Percentiles rank a stretch among this genome's conserved stretches.
phyloP scores from a whole-genome alignment of 2,113 vertebrate genomes.

The Tenebrosternarchus preto region DNA sequence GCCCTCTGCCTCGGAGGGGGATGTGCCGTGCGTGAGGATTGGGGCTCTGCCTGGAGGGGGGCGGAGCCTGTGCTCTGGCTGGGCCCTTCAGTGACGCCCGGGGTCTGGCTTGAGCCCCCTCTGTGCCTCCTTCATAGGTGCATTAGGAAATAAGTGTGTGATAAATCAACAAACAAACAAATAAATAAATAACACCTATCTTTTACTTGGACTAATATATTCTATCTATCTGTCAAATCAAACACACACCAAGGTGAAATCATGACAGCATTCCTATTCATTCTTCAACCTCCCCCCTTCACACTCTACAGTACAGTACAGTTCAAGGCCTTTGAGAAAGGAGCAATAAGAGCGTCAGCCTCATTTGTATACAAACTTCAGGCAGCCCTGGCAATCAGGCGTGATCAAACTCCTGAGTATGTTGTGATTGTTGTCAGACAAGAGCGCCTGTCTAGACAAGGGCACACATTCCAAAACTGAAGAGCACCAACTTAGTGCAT shows the following conservation, averaged over 20 bases:
- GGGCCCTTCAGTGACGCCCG: too few relatives aligned
- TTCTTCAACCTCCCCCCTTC: too few relatives aligned
- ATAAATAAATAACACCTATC: too few relatives aligned
- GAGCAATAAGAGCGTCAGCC: not conserved
- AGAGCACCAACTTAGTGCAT: not conserved
- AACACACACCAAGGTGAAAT: too few relatives aligned
- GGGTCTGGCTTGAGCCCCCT: too few relatives aligned
- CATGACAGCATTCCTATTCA: too few relatives aligned
- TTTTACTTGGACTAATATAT: too few relatives aligned
- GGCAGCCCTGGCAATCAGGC: not conserved
- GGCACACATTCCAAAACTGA: slow-evolving; percentile 7
- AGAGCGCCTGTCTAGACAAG: not conserved
- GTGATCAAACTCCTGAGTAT: not conserved
- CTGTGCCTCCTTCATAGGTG: too few relatives aligned
- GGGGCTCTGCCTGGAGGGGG: not conserved
- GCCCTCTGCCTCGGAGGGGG: not conserved
- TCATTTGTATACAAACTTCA: not conserved
- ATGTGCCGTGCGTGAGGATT: not conserved
- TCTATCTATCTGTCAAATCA: too few relatives aligned
- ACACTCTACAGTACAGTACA: not conserved
- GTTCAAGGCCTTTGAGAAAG: not conserved
- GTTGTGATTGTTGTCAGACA: slow-evolving; percentile 16
- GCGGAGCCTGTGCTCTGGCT: not conserved
- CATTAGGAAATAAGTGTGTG: too few relatives aligned
- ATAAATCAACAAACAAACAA: too few relatives aligned